Evolutionary conservation across 1,140 invertebrate species (phyloP).

Genomic region (Archegozetes longisetosus): DNA sequence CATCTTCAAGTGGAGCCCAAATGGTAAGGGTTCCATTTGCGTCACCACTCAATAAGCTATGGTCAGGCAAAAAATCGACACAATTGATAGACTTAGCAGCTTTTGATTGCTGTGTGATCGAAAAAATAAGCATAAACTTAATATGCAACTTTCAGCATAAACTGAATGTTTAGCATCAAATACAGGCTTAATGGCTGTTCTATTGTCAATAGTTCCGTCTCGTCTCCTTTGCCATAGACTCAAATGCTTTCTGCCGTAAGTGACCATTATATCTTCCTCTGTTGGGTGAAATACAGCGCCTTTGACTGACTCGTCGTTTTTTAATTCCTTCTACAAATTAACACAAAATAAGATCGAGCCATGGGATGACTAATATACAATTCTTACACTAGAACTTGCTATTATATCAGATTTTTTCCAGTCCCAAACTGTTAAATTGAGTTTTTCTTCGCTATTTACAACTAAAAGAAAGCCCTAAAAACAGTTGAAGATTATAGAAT

Average conservation of each 20-base stretch:
- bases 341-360: too few relatives aligned
- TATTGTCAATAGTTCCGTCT: constrained; percentile 5
- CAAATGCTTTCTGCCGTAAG: constrained; percentile 77
- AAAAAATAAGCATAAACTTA: not conserved
- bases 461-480: constrained; percentile 4
- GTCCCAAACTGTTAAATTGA: constrained; percentile 3
- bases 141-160: not conserved
- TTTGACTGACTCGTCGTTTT: constrained; percentile 55
- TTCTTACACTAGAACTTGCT: constrained; percentile 2
- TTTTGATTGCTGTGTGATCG: constrained; percentile 5
- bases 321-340: constrained; percentile 39
- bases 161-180: not conserved
- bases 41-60: constrained; percentile 82
- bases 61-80: constrained; percentile 78
- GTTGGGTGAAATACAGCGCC: constrained; percentile 80
- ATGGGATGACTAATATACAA: too few relatives aligned
- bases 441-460: not conserved
- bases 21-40: constrained; percentile 84
- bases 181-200: constrained; percentile 4
- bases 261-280: constrained; percentile 80
- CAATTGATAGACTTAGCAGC: constrained; percentile 34
- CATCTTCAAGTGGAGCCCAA: constrained; percentile 73
- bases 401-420: not conserved
- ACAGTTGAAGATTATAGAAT: not conserved
- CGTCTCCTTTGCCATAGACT: constrained; percentile 34